phyloP scores from a whole-genome alignment of 2,888 invertebrate genomes.

The Ypsolopha sequella region DNA sequence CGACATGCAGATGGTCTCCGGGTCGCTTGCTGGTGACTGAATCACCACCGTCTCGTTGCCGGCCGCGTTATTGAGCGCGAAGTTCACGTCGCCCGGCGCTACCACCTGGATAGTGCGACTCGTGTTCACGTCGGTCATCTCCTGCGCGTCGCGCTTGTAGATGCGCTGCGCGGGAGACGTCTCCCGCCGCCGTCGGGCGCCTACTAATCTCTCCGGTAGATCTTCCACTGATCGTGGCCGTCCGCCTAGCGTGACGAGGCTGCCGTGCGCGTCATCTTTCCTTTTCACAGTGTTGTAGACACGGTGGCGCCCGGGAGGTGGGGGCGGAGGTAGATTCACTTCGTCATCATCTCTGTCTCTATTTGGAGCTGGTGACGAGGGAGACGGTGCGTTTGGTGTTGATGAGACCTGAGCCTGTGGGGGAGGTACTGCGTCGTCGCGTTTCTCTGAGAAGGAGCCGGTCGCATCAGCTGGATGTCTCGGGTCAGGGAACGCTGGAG shows the following conservation, averaged over 20 bases:
- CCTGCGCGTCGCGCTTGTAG: constrained; percentile 88
- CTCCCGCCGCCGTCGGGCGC: constrained; percentile 75
- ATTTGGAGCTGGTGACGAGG: constrained; percentile 66
- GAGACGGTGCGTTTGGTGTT: constrained; percentile 74
- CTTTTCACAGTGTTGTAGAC: constrained; percentile 89
- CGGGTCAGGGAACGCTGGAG: constrained; percentile 88
- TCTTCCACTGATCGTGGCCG: constrained; percentile 91
- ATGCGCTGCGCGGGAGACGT: constrained; percentile 79
- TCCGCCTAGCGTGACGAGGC: constrained; percentile 85
- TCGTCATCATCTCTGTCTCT: constrained; percentile 70
- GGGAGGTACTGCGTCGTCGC: constrained; percentile 83
- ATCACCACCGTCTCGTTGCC: constrained; percentile 91
- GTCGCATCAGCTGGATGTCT: constrained; percentile 88
- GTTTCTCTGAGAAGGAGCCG: constrained; percentile 86
- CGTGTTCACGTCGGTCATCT: constrained; percentile 93
- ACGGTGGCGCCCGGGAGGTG: constrained; percentile 83
- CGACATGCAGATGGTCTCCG: constrained; percentile 94
- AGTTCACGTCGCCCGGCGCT: constrained; percentile 93
- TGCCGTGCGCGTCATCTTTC: constrained; percentile 81
- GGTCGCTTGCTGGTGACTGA: constrained; percentile 82
- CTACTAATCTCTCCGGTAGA: constrained; percentile 81
- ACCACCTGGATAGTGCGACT: constrained; percentile 93
- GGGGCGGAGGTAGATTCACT: constrained; percentile 85
- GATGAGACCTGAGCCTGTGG: constrained; percentile 86
- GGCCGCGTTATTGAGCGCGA: constrained; percentile 83